Conservation (phyloP, 2,797 vertebrate species). For the Glossophaga mutica region DNA sequence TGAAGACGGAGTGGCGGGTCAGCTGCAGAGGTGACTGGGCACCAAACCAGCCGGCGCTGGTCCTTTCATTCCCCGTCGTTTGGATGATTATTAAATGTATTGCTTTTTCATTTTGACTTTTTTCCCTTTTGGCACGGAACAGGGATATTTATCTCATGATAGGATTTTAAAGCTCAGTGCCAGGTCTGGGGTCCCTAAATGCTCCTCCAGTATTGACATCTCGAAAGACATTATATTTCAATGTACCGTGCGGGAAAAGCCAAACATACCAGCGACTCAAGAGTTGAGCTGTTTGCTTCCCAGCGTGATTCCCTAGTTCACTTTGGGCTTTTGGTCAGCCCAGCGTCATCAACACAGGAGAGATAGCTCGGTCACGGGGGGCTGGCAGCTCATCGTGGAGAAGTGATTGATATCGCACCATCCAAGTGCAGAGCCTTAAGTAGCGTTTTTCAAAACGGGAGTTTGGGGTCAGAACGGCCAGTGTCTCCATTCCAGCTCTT, state of each 20-base stretch:
- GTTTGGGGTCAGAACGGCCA: neutral
- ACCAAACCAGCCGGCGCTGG: neutral
- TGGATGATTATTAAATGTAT: constrained; percentile 40
- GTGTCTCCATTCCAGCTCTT: neutral
- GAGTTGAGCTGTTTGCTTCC: neutral
- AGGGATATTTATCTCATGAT: constrained; percentile 52
- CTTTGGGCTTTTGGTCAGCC: neutral
- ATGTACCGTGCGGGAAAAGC: neutral
- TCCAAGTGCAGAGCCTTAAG: neutral
- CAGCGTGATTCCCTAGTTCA: neutral
- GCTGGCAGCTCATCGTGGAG: neutral
- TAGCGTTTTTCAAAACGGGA: neutral
- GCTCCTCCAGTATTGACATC: neutral
- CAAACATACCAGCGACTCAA: neutral
- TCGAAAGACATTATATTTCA: constrained; percentile 49
- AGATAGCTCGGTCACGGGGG: neutral
- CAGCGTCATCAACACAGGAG: neutral
- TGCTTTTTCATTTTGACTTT: constrained; percentile 54
- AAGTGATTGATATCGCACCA: neutral
- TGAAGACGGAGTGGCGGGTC: constrained; percentile 7
- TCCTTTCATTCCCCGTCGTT: constrained; percentile 38
- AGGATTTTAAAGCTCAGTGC: constrained; percentile 53
- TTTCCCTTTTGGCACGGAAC: constrained; percentile 34
- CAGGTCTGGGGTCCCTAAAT: constrained; percentile 37
- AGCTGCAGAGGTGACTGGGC: constrained; percentile 15